Evolutionary conservation across 2,113 vertebrate genomes (phyloP).

Genomic region (Pholis gunnellus): DNA sequence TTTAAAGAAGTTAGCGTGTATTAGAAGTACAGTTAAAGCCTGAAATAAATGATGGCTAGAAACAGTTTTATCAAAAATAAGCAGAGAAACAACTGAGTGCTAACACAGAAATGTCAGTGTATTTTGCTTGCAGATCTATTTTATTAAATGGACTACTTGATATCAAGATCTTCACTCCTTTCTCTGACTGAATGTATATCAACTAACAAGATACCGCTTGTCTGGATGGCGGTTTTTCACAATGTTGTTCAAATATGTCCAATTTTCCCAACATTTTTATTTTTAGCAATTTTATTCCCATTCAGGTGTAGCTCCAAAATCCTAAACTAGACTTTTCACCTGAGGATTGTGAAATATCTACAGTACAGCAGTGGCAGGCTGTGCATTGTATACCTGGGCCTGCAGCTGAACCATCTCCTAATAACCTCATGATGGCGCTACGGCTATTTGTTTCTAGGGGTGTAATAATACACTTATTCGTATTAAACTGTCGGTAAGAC

Average conservation of each 20-base stretch:
- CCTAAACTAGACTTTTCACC: background rate
- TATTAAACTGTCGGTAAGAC: too few species aligned
- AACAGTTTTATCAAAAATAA: constrained; percentile 41
- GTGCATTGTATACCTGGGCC: too few species aligned
- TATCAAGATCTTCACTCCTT: constrained; percentile 14
- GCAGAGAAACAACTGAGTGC: constrained; percentile 23
- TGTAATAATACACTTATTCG: too few species aligned
- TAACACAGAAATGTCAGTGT: constrained; percentile 62
- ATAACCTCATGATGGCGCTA: too few species aligned
- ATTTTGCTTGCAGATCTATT: constrained; percentile 79
- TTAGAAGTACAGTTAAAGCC: constrained; percentile 15
- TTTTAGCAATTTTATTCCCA: background rate
- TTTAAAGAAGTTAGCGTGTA: background rate
- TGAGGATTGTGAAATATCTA: background rate
- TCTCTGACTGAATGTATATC: background rate
- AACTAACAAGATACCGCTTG: background rate
- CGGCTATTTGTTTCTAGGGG: too few species aligned
- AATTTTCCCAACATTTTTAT: too few species aligned
- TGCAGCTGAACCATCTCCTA: too few species aligned
- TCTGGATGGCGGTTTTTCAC: background rate
- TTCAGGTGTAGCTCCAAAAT: background rate
- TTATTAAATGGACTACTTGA: constrained; percentile 73
- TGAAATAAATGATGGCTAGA: constrained; percentile 9
- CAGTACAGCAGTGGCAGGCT: too few species aligned
- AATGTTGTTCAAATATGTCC: background rate